phyloP scores from a whole-genome alignment of 2,888 invertebrate genomes.

The Noctuana brunneofusca region DNA sequence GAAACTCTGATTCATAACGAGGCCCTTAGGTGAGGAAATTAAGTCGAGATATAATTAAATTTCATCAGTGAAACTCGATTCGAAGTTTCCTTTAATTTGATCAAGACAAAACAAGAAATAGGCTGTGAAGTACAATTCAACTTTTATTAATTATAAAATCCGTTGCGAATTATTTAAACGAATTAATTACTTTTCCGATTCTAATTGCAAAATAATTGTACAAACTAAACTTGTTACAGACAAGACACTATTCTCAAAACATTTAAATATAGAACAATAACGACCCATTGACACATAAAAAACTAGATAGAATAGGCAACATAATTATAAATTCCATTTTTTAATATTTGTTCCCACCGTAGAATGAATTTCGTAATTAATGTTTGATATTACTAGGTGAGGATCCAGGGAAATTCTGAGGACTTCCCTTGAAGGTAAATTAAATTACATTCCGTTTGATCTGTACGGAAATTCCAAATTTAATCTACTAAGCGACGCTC shows the following conservation, averaged over 20 bases:
- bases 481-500: slow-evolving; percentile 40
- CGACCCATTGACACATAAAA: too few relatives aligned
- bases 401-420: slow-evolving; percentile 38
- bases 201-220: too few relatives aligned
- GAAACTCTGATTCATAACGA: slow-evolving; percentile 20
- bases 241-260: too few relatives aligned
- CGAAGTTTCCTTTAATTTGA: slow-evolving; percentile 27
- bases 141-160: slow-evolving; percentile 32
- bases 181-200: slow-evolving; percentile 1
- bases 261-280: too few relatives aligned
- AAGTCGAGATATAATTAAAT: slow-evolving; percentile 38
- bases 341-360: slow-evolving; percentile 29
- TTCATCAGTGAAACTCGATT: slow-evolving; percentile 28
- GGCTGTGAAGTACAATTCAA: slow-evolving; percentile 19
- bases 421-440: slow-evolving; percentile 37
- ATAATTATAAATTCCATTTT: too few relatives aligned
- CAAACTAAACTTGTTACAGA: too few relatives aligned
- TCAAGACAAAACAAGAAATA: slow-evolving; percentile 29
- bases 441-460: slow-evolving; percentile 47
- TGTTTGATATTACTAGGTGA: slow-evolving; percentile 40
- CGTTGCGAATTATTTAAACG: slow-evolving; percentile 16
- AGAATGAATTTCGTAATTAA: slow-evolving; percentile 40
- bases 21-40: slow-evolving; percentile 39
- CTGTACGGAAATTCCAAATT: slow-evolving; percentile 38
- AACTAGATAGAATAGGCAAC: too few relatives aligned